These are phyloP conservation scores for Eulemur rufifrons DNA, from an alignment of 2,113 vertebrate genomes.

Conservation along the genomic window DNA sequence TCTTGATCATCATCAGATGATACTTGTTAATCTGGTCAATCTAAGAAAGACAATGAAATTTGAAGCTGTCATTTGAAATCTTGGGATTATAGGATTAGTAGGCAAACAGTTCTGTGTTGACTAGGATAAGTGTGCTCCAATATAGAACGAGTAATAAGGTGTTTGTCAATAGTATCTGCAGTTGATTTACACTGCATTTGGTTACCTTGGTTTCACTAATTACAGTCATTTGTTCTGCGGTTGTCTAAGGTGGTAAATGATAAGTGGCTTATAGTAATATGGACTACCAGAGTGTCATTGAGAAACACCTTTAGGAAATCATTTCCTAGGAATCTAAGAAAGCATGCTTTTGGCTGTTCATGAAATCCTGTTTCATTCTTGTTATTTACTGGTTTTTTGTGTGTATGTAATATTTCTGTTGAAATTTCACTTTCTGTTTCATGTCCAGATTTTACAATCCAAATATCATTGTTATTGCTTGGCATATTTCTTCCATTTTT, in stretches of 20 bases:
- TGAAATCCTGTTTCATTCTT: not conserved
- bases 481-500: not conserved
- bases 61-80: slow-evolving; percentile 76
- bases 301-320: slow-evolving; percentile 40
- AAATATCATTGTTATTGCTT: not conserved
- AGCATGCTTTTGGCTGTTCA: not conserved
- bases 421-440: not conserved
- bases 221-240: slow-evolving; percentile 69
- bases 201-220: slow-evolving; percentile 74
- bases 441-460: not conserved
- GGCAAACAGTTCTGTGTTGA: slow-evolving; percentile 61
- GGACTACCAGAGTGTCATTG: not conserved
- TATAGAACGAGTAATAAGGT: slow-evolving; percentile 66
- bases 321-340: not conserved
- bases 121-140: slow-evolving; percentile 67
- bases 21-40: slow-evolving; percentile 24
- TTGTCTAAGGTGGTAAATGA: slow-evolving; percentile 59
- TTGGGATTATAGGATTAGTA: slow-evolving; percentile 77
- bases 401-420: not conserved
- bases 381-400: not conserved
- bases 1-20: slow-evolving; percentile 22
- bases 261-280: slow-evolving; percentile 28
- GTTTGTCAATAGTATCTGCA: slow-evolving; percentile 75
- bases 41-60: slow-evolving; percentile 55
- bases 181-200: slow-evolving; percentile 33